Base-by-base conservation (phyloP, 2,113 vertebrate genomes). In the Gymnorhina tibicen region DNA sequence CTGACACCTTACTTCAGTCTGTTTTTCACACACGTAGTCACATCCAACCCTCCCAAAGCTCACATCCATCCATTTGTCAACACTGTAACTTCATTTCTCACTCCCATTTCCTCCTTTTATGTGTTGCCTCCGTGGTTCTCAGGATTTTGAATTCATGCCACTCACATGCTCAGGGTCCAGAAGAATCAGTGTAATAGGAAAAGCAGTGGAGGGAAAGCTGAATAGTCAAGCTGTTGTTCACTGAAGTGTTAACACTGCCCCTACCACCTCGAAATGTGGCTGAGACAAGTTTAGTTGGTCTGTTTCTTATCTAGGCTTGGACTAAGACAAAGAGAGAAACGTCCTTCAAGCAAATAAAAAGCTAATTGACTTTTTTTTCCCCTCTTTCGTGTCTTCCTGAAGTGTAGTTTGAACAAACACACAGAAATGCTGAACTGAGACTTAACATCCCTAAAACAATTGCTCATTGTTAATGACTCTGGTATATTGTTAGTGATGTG, bases 111-210 rank as follows among this genome's bases (percentile, higher is more conserved):
- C 66, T 72, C 55, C 49, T 81, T 78, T 87, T 37, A 59, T 56
- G 22, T 35, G 42, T 84, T 44, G 60, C 63, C 62, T 91, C 76
- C 16, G 0, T 60, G 79, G 72, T 67, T 88, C 76, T 92, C 37
- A 53, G 72, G 68, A 52, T 74, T 91, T 78, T 93, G 91, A 93
- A 47, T 91, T 81, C 66, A 33, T 92, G 88, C 93, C 92, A 95
- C 49, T 95, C 93, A 93, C 47, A 3, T 78, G 90, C 49, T 94
- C 95, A 93, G 59, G 52, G 32, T 77, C 88, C 92, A 89, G 92
- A 95, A 95, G 90, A 93, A 95, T 81, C 72, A 26, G 23, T 73
- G 66, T 88, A 79, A 92, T 87, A 92, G 66, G 69, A 94, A 93
- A 94, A 93, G 73, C 80, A 62, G 2, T 80, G 69, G 47, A 14